Evolutionary conservation across 2,888 invertebrate species (phyloP).

Genomic region (Corythucha ciliata): DNA sequence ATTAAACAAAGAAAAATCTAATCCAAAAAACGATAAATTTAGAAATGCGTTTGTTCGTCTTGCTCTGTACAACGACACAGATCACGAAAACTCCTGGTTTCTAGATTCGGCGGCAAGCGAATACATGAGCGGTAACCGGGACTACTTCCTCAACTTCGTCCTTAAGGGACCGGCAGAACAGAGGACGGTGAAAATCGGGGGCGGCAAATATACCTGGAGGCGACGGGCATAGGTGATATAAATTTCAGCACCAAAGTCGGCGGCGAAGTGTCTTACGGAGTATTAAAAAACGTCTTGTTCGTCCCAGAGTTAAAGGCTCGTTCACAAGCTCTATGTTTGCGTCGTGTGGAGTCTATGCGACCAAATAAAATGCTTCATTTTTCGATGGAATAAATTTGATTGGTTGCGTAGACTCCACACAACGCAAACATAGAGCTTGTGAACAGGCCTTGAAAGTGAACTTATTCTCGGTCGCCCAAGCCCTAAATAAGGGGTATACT

Average conservation of each 20-base stretch:
- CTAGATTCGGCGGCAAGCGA: not conserved
- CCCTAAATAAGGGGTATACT: not conserved
- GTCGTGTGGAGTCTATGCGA: too few species aligned
- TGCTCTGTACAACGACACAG: not conserved
- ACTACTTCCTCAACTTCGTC: not conserved
- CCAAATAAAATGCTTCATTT: too few species aligned
- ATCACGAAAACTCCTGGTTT: not conserved
- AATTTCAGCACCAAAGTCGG: not conserved
- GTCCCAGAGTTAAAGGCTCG: too few species aligned
- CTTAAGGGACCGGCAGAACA: too few species aligned
- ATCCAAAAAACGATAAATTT: too few species aligned
- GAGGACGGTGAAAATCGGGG: too few species aligned
- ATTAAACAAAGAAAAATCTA: not conserved
- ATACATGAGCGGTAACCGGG: not conserved
- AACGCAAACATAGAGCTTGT: too few species aligned
- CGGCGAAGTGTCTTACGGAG: too few species aligned
- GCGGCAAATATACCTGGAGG: too few species aligned
- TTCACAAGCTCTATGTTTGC: too few species aligned
- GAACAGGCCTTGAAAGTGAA: conserved; percentile 7
- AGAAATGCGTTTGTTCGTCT: conserved; percentile 1
- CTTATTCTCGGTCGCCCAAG: not conserved
- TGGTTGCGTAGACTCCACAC: too few species aligned
- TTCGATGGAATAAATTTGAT: too few species aligned
- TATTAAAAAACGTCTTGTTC: not conserved
- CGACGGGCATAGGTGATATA: not conserved